Evolutionary conservation across 2,113 vertebrate species (phyloP), one percentile per base, ranked within the genome.

Genomic region (Hepsetus odoe): DNA sequence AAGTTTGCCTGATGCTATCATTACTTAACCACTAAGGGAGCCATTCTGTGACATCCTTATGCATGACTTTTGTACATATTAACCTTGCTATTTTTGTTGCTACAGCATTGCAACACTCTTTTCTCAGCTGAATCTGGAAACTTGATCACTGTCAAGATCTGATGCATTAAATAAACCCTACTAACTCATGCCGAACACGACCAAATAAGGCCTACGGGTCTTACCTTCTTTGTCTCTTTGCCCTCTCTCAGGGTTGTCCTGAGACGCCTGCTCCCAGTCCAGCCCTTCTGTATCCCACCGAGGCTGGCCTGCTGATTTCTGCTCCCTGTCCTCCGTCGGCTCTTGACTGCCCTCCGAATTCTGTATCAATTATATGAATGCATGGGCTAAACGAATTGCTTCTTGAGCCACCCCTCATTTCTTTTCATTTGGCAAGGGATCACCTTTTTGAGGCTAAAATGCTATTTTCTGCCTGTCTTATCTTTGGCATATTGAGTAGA

Each of bases 181-280:
- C 55, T 40, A 33, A 30, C 35, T 74, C 73, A 18, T 30, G 44
- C 68, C 53, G 8, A 84, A 83, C 84, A 65, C 32, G 40, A 80
- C 84, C 55, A 70, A 70, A 72, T 77, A 80, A 84, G 80, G 75
- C 20, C 33, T 82, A 86, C 83, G 83, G 79, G 80, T 87, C 89
- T 88, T 91, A 93, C 92, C 91, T 91, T 90, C 89, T 87, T 86
- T 81, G 72, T 89, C 82, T 80, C 80, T 81, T 56, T 77, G 61
- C 59, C 70, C 79, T 69, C 20, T 80, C 75, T 88, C 87, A 61
- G 83, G 76, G 46, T 78, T 89, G 81, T 87, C 85, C 72, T 74
- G 62, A 72, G 81, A 78, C 55, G 74, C 86, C 38, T 85, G 88
- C 70, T 90, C 88, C 91, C 90, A 90, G 51, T 90, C 86, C 49